A percentile compares a stretch with the other conserved stretches of the same genome.
phyloP scores from a whole-genome alignment of 1,140 invertebrate genomes.

The Octopus bimaculoides region DNA sequence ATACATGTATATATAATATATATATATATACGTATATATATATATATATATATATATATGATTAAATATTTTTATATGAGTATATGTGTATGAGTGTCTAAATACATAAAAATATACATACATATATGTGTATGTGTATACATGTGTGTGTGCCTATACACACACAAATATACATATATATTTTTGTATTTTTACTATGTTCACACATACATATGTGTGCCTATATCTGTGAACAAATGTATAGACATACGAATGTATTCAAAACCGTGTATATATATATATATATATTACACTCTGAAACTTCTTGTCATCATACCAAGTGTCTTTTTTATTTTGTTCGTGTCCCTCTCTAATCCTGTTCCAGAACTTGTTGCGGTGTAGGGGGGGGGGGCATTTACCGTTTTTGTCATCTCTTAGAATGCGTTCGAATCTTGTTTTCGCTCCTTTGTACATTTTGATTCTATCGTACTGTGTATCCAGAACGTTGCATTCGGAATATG shows the following conservation, averaged over 20 bases:
- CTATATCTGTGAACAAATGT: neutral
- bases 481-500: too few species aligned
- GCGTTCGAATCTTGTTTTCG: too few species aligned
- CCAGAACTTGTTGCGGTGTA: too few species aligned
- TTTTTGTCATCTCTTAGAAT: too few species aligned
- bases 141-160: neutral
- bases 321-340: too few species aligned
- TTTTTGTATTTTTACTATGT: neutral
- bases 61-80: neutral
- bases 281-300: neutral
- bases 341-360: too few species aligned
- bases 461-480: too few species aligned
- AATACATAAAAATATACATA: neutral
- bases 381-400: too few species aligned
- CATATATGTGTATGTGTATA: neutral
- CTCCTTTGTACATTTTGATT: too few species aligned
- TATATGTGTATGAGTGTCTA: neutral
- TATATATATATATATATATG: neutral
- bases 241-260: neutral
- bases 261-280: neutral
- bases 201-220: neutral
- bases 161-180: neutral
- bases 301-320: neutral
- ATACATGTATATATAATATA: neutral
- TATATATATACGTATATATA: neutral